phyloP scores from a whole-genome alignment of 2,888 invertebrate genomes.

The Drosophila subquinaria region DNA sequence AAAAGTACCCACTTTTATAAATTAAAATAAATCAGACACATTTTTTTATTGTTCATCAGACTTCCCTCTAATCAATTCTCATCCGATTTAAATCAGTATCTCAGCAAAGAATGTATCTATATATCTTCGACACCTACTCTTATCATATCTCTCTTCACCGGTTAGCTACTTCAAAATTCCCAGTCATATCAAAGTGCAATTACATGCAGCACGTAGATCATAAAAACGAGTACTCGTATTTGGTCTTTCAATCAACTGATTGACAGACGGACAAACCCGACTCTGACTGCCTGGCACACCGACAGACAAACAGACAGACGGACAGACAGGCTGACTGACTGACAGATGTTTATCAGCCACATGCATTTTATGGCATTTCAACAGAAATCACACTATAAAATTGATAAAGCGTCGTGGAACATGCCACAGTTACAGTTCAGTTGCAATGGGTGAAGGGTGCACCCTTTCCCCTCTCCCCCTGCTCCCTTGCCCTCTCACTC shows the following conservation, averaged over 20 bases:
- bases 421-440: conserved; percentile 35
- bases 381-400: conserved; percentile 74
- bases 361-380: conserved; percentile 71
- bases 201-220: conserved; percentile 68
- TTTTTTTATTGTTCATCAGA: not conserved
- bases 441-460: conserved; percentile 16
- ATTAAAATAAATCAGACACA: not conserved
- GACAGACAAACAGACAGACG: conserved; percentile 6
- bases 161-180: conserved; percentile 47
- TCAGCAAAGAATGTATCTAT: too few species aligned
- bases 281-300: too few species aligned
- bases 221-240: conserved; percentile 48
- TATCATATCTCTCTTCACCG: not conserved
- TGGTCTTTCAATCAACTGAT: conserved; percentile 40
- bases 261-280: conserved; percentile 20
- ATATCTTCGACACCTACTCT: conserved; percentile 20
- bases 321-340: conserved; percentile 35
- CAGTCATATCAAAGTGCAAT: conserved; percentile 54
- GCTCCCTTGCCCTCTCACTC: not conserved
- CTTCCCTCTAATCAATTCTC: too few species aligned
- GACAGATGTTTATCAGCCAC: conserved; percentile 71
- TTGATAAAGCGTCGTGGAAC: conserved; percentile 58
- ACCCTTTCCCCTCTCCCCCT: not conserved
- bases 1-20: not conserved
- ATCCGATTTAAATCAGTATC: too few species aligned